These are phyloP conservation scores for Opisthocomus hoazin DNA, from an alignment of 2,113 vertebrate genomes.

Conservation along the genomic window DNA sequence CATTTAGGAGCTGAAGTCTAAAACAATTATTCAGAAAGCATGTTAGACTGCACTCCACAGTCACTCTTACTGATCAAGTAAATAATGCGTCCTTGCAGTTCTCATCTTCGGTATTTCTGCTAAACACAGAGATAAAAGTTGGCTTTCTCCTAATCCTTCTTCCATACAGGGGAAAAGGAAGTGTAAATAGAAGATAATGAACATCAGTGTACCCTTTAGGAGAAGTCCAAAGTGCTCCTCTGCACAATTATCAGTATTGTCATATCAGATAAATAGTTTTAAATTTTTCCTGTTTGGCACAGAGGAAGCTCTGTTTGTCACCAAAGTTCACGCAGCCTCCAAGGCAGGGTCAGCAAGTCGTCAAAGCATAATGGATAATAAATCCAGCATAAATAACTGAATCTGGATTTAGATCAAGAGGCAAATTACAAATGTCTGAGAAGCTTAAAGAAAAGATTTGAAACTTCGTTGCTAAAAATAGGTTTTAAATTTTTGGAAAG, in stretches of 20 bases:
- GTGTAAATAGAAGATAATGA: slow-evolving; percentile 19
- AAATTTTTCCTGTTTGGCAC: slow-evolving; percentile 14
- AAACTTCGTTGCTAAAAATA: neutral
- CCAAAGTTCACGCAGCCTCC: neutral
- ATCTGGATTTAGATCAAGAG: neutral
- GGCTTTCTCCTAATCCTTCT: neutral
- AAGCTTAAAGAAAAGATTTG: neutral
- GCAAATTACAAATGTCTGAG: neutral
- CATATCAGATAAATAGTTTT: neutral
- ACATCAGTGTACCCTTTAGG: neutral
- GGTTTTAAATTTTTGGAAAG: neutral
- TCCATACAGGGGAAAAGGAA: neutral
- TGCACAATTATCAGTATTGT: neutral
- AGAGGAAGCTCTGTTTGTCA: neutral
- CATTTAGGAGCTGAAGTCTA: neutral
- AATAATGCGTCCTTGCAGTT: neutral
- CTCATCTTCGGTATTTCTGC: neutral
- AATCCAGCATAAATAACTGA: neutral
- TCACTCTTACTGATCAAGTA: neutral
- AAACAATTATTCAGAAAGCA: neutral
- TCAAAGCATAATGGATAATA: neutral
- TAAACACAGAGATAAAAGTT: neutral
- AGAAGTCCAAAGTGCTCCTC: slow-evolving; percentile 23
- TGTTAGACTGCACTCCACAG: neutral
- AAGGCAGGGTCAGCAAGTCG: neutral